phyloP scores from a whole-genome alignment of 1,140 invertebrate species.

The Magallana ariakensis region DNA sequence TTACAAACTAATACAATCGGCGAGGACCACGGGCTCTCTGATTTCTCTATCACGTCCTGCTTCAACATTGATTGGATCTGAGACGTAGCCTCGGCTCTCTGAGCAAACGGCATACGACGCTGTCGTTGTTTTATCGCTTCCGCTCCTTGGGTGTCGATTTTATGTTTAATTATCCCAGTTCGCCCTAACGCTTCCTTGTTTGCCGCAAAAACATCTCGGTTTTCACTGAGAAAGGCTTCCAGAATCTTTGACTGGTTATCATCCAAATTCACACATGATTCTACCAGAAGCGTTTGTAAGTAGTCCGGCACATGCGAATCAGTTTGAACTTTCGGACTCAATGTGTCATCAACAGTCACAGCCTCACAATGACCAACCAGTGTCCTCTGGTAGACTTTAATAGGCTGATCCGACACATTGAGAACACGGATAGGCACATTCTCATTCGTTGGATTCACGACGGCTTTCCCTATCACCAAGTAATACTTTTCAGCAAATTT shows the following conservation, averaged over 20 bases:
- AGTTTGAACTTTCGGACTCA: not conserved
- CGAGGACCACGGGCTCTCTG: not conserved
- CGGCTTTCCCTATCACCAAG: not conserved
- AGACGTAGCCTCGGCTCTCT: not conserved
- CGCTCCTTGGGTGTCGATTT: not conserved
- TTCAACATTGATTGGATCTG: slow-evolving; percentile 21
- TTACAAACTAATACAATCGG: not conserved
- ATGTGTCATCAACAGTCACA: not conserved
- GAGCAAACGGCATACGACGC: not conserved
- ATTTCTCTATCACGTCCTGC: slow-evolving; percentile 9
- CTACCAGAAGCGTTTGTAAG: not conserved
- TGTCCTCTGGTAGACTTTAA: not conserved
- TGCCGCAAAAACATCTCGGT: not conserved
- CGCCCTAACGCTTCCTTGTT: not conserved
- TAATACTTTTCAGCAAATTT: not conserved
- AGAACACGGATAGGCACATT: not conserved
- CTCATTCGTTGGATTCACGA: not conserved
- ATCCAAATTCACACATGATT: not conserved
- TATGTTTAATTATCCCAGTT: not conserved
- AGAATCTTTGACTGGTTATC: not conserved
- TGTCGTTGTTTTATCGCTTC: not conserved
- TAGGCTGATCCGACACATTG: not conserved
- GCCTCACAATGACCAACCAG: not conserved
- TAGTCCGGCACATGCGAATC: not conserved
- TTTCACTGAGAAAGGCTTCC: not conserved